phyloP scores from a whole-genome alignment of 2,888 invertebrate species.

The Chloroclysta siterata region DNA sequence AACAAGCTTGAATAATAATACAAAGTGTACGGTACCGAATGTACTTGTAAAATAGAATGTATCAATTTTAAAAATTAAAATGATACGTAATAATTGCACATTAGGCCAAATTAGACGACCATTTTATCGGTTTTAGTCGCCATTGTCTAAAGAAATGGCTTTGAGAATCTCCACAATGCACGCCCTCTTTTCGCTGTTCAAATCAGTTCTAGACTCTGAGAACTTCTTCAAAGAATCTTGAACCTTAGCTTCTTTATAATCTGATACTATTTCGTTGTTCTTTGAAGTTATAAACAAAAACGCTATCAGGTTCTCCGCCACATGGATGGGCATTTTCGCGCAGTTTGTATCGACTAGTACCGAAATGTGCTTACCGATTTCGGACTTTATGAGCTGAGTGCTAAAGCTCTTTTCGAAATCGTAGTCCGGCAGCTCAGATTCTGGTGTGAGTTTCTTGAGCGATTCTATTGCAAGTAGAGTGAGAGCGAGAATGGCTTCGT shows the following conservation, averaged over 20 bases:
- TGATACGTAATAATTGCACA: conserved; percentile 19
- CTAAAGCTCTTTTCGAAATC: conserved; percentile 63
- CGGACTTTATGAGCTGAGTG: conserved; percentile 73
- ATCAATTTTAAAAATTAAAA: conserved; percentile 6
- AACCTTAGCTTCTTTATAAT: conserved; percentile 68
- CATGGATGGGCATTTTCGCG: conserved; percentile 76
- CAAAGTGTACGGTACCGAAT: background rate
- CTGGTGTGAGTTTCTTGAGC: conserved; percentile 51
- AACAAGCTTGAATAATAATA: too few relatives aligned
- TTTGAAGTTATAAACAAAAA: conserved; percentile 77
- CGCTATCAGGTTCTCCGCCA: conserved; percentile 79
- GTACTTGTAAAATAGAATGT: conserved; percentile 7
- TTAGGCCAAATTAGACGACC: conserved; percentile 29
- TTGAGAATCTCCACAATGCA: conserved; percentile 56
- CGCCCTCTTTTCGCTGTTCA: conserved; percentile 59
- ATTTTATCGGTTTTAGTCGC: conserved; percentile 36
- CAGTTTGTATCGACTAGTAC: conserved; percentile 78
- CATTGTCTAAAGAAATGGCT: conserved; percentile 53
- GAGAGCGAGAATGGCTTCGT: conserved; percentile 91
- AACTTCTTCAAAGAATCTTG: conserved; percentile 66
- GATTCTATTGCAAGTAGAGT: conserved; percentile 84
- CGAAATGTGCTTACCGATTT: conserved; percentile 80
- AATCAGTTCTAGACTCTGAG: conserved; percentile 62
- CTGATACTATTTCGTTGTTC: conserved; percentile 60
- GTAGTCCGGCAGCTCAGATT: conserved; percentile 44